phyloP scores from a whole-genome alignment of 2,888 invertebrate genomes.

The Ichneumon xanthorius region DNA sequence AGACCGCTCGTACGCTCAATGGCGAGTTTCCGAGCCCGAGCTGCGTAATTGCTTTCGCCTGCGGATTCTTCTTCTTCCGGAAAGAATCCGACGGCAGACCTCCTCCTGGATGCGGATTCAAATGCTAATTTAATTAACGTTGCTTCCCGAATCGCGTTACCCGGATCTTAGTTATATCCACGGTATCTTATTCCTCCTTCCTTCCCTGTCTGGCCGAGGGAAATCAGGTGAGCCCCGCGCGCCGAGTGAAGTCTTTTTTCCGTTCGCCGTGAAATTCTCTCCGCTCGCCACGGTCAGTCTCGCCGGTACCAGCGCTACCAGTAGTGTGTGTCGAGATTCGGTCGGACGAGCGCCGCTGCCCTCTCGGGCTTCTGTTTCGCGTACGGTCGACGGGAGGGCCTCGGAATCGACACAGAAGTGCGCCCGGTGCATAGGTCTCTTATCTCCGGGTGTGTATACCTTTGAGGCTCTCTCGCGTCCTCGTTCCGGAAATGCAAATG shows the following conservation, averaged over 20 bases:
- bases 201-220: slow-evolving; percentile 2
- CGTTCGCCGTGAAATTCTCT: slow-evolving; percentile 9
- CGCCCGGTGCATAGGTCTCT: neutral
- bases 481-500: slow-evolving; percentile 39
- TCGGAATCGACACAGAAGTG: slow-evolving; percentile 8
- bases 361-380: neutral
- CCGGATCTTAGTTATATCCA: slow-evolving; percentile 52
- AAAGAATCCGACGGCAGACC: slow-evolving; percentile 53
- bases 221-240: slow-evolving; percentile 4
- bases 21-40: slow-evolving; percentile 11
- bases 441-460: slow-evolving; percentile 5
- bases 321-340: slow-evolving; percentile 22
- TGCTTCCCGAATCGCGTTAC: slow-evolving; percentile 67
- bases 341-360: neutral
- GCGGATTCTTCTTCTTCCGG: slow-evolving; percentile 48
- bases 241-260: slow-evolving; percentile 23
- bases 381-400: slow-evolving; percentile 7
- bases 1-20: slow-evolving; percentile 11
- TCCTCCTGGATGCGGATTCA: slow-evolving; percentile 41
- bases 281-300: neutral
- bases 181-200: slow-evolving; percentile 24
- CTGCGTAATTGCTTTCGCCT: slow-evolving; percentile 55
- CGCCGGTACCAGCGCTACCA: neutral
- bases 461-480: slow-evolving; percentile 2
- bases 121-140: slow-evolving; percentile 76